These are phyloP conservation scores for Araneus ventricosus DNA, from an alignment of 1,140 invertebrate species.

Conservation along the genomic window DNA sequence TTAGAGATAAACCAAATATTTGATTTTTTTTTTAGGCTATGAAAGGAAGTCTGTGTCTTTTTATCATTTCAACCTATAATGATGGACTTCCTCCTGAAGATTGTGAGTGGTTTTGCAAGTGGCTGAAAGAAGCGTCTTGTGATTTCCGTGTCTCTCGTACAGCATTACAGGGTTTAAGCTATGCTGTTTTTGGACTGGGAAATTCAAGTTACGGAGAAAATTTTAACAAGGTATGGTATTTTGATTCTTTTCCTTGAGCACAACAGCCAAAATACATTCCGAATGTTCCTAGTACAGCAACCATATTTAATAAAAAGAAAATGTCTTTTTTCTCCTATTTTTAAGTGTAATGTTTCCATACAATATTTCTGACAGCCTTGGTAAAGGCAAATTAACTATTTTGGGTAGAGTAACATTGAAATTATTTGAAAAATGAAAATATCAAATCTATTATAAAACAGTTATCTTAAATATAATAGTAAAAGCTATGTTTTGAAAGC, in stretches of 20 bases:
- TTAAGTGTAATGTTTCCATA: neutral
- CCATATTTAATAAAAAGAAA: too few species aligned
- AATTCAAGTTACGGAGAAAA: slow-evolving; percentile 83
- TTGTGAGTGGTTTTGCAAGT: slow-evolving; percentile 83
- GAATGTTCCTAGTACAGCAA: neutral
- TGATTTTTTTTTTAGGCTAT: slow-evolving; percentile 63
- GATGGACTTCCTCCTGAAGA: slow-evolving; percentile 82
- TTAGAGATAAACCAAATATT: neutral
- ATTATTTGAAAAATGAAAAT: too few species aligned
- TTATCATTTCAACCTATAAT: slow-evolving; percentile 83
- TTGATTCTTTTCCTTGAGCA: neutral
- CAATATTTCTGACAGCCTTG: neutral
- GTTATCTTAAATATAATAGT: too few species aligned
- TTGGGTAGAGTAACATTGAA: too few species aligned
- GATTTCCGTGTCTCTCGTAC: slow-evolving; percentile 83
- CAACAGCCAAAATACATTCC: neutral
- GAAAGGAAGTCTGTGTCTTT: slow-evolving; percentile 78
- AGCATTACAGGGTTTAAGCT: slow-evolving; percentile 81
- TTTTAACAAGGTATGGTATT: slow-evolving; percentile 81
- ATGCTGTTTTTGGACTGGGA: slow-evolving; percentile 84
- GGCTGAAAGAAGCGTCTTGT: slow-evolving; percentile 82
- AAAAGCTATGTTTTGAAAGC: too few species aligned
- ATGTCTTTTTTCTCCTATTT: neutral
- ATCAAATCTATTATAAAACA: too few species aligned
- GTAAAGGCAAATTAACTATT: neutral